These are phyloP conservation scores for Maconellicoccus hirsutus DNA, from an alignment of 1,140 invertebrate genomes.

Conservation along the genomic window DNA sequence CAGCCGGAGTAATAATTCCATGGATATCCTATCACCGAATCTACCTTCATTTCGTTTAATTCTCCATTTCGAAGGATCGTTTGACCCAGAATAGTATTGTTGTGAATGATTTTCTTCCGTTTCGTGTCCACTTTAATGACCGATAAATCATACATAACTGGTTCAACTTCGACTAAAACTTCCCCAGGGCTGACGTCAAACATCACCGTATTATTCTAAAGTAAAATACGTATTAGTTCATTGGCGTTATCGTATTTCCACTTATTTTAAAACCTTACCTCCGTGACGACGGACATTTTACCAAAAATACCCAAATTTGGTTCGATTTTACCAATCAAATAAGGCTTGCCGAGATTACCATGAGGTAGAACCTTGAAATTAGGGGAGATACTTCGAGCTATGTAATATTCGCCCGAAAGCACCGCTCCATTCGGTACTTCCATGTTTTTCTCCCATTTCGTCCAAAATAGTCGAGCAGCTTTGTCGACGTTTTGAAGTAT, in stretches of 20 bases:
- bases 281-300: conserved; percentile 50
- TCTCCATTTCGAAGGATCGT: conserved; percentile 49
- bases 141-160: conserved; percentile 56
- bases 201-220: conserved; percentile 41
- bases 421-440: conserved; percentile 51
- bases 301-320: conserved; percentile 45
- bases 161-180: conserved; percentile 63
- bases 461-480: conserved; percentile 59
- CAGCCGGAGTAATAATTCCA: conserved; percentile 56
- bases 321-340: conserved; percentile 55
- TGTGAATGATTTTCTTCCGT: conserved; percentile 39
- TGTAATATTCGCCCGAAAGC: conserved; percentile 37
- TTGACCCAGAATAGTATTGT: conserved; percentile 44
- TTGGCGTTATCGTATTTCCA: too few relatives aligned
- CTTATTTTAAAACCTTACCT: conserved; percentile 34
- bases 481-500: conserved; percentile 62
- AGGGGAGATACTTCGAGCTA: conserved; percentile 39
- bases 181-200: conserved; percentile 48
- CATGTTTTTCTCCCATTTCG: conserved; percentile 52
- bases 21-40: conserved; percentile 54
- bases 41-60: conserved; percentile 38
- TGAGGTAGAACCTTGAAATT: conserved; percentile 32
- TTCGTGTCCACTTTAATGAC: conserved; percentile 47
- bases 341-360: conserved; percentile 32
- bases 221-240: too few relatives aligned